Percentiles rank a stretch among this genome's conserved stretches.
Evolutionary conservation across 2,888 invertebrate genomes (phyloP).

Genomic region (Glaucopsyche alexis): DNA sequence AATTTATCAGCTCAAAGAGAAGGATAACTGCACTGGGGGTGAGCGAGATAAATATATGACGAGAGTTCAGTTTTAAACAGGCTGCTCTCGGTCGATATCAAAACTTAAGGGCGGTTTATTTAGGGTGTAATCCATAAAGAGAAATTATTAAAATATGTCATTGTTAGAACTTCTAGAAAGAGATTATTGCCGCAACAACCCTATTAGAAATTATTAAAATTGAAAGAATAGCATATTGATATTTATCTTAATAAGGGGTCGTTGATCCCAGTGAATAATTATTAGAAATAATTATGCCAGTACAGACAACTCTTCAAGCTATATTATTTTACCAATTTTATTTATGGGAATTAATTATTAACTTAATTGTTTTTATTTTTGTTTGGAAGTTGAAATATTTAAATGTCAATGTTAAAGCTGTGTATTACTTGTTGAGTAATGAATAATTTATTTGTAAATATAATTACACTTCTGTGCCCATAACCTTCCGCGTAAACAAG

Average conservation of each 20-base stretch:
- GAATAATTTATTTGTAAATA: background rate
- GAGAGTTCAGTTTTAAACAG: conserved; percentile 30
- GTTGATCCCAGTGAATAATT: no score
- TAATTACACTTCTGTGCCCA: background rate
- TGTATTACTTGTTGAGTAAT: background rate
- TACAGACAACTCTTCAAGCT: background rate
- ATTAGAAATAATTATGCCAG: background rate
- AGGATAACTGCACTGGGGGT: conserved; percentile 15
- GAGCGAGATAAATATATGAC: conserved; percentile 33
- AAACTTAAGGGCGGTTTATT: conserved; percentile 40
- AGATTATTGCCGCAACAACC: no score
- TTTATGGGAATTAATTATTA: no score
- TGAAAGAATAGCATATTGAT: no score
- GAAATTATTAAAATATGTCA: conserved; percentile 29
- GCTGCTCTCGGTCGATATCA: conserved; percentile 38
- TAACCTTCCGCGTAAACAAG: background rate
- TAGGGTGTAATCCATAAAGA: conserved; percentile 37
- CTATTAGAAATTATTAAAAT: no score
- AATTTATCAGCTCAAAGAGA: conserved; percentile 17
- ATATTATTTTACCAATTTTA: no score
- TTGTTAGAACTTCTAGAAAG: background rate
- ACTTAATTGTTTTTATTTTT: background rate
- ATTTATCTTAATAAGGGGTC: no score
- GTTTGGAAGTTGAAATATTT: background rate
- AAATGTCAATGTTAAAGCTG: background rate